A percentile compares a stretch with the other conserved stretches of the same genome.
Evolutionary conservation across 2,888 invertebrate species (phyloP).

Genomic region (Ernsta delagoae): DNA sequence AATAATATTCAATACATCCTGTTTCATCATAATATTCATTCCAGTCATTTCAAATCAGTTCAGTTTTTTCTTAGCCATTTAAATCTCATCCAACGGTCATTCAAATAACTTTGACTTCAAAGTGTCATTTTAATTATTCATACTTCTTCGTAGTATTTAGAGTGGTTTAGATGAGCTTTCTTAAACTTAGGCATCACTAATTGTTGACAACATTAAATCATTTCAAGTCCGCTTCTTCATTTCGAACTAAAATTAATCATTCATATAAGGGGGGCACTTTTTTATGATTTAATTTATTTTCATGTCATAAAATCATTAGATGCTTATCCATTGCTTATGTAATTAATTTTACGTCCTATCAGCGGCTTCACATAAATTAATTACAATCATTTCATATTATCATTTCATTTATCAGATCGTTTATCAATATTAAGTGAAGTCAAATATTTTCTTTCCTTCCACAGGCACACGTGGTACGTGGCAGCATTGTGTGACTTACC

Average conservation of each 20-base stretch:
- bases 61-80: background rate
- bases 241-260: background rate
- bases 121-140: background rate
- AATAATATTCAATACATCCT: background rate
- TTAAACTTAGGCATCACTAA: background rate
- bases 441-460: background rate
- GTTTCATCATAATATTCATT: background rate
- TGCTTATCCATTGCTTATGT: background rate
- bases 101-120: background rate
- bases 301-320: background rate
- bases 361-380: background rate
- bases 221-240: conserved; percentile 1
- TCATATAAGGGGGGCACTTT: background rate
- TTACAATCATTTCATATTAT: background rate
- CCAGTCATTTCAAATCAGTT: background rate
- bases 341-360: background rate
- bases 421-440: background rate
- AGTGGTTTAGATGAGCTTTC: conserved; percentile 4
- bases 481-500: no score
- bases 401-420: background rate
- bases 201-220: background rate
- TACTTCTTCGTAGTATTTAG: conserved; percentile 2
- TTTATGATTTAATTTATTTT: background rate
- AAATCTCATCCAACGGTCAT: conserved; percentile 4
- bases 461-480: background rate